Conservation (phyloP, 2,113 vertebrate species). For the Tetrao urogallus region DNA sequence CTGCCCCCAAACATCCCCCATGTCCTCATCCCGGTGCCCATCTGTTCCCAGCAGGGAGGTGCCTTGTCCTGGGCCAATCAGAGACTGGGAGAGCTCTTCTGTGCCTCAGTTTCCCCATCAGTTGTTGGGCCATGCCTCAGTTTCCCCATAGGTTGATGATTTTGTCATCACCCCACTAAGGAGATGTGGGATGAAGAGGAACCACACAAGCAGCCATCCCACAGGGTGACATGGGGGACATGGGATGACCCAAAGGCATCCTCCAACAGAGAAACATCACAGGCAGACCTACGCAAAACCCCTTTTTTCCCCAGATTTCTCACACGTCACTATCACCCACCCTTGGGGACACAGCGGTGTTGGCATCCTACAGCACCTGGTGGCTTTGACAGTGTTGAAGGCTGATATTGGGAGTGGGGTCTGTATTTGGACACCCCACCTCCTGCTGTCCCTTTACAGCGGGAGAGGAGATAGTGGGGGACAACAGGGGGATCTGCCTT, state of each 20-base stretch:
- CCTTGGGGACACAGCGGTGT: background rate
- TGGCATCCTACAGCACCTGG: background rate
- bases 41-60: background rate
- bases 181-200: background rate
- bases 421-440: background rate
- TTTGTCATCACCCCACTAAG: background rate
- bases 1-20: background rate
- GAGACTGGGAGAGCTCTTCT: background rate
- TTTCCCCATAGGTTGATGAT: fast-evolving
- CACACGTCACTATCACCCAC: background rate
- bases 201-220: fast-evolving
- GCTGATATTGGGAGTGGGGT: background rate
- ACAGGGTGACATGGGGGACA: background rate
- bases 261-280: background rate
- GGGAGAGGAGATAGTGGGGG: background rate
- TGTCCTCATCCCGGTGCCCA: background rate
- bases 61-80: background rate
- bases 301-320: background rate
- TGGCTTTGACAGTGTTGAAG: background rate
- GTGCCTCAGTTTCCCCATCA: background rate
- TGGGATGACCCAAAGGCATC: background rate
- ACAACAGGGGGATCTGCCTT: background rate
- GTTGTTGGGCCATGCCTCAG: background rate
- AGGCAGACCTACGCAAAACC: background rate
- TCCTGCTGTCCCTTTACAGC: background rate